phyloP scores from a whole-genome alignment of 2,113 vertebrate genomes.

The Alaudala cheleensis region DNA sequence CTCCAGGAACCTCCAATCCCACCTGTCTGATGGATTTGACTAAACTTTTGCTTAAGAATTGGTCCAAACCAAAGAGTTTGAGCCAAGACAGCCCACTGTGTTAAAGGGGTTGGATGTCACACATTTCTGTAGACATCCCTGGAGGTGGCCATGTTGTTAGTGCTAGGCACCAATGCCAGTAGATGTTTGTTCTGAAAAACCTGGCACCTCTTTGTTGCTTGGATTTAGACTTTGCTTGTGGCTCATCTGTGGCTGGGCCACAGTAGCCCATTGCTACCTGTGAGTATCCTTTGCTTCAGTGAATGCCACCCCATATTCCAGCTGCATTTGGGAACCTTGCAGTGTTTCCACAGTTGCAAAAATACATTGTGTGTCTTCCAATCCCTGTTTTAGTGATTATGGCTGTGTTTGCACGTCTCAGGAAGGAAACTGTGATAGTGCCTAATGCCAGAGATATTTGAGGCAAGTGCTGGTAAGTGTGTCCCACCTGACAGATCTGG shows the following conservation, averaged over 20 bases:
- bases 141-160: not conserved
- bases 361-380: not conserved
- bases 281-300: not conserved
- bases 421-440: not conserved
- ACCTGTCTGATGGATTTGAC: not conserved
- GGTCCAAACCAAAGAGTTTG: not conserved
- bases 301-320: not conserved
- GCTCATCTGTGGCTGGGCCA: not conserved
- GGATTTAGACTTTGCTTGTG: not conserved
- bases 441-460: not conserved
- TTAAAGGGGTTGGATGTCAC: not conserved
- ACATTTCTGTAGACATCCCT: accelerated
- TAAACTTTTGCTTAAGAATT: not conserved
- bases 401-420: not conserved
- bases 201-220: not conserved
- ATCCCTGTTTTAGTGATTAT: not conserved
- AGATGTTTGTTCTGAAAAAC: not conserved
- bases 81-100: accelerated
- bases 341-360: not conserved
- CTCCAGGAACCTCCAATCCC: not conserved
- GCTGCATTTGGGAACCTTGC: not conserved
- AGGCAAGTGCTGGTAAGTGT: not conserved
- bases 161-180: not conserved
- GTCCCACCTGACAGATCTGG: not conserved
- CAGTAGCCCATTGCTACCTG: not conserved